phyloP scores from a whole-genome alignment of 1,140 invertebrate species.

The Wasmannia auropunctata region DNA sequence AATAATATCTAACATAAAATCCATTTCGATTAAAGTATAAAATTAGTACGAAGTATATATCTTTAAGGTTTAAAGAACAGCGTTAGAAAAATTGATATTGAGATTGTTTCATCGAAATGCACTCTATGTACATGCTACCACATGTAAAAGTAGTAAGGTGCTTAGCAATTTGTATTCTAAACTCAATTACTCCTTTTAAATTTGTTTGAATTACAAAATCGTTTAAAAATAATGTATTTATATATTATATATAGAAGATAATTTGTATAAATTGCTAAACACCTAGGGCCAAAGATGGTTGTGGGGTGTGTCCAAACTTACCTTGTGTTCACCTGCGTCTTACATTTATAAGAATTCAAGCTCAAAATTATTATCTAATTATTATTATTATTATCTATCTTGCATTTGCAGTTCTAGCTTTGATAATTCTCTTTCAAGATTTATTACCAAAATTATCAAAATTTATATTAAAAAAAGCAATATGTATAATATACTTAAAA shows the following conservation, averaged over 20 bases:
- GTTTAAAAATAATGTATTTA: neutral
- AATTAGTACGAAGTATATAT: neutral
- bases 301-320: constrained; percentile 83
- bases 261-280: constrained; percentile 75
- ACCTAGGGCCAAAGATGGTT: constrained; percentile 83
- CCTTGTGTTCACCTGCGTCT: constrained; percentile 70
- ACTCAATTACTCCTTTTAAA: too few species aligned
- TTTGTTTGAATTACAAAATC: constrained; percentile 68
- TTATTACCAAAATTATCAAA: neutral
- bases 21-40: constrained; percentile 72
- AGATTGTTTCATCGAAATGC: constrained; percentile 61
- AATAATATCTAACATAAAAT: constrained; percentile 74
- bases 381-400: neutral
- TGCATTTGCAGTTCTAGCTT: neutral
- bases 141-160: constrained; percentile 73
- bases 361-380: too few species aligned
- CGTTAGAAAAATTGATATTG: neutral
- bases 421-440: neutral
- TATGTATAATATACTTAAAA: neutral
- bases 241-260: neutral
- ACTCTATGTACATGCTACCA: constrained; percentile 77
- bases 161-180: constrained; percentile 77
- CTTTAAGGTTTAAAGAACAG: neutral
- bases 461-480: neutral
- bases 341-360: constrained; percentile 66